Evolutionary conservation across 2,888 invertebrate genomes (phyloP), one percentile per base, ranked within the genome.

Genomic region (Tethea ocularis): DNA sequence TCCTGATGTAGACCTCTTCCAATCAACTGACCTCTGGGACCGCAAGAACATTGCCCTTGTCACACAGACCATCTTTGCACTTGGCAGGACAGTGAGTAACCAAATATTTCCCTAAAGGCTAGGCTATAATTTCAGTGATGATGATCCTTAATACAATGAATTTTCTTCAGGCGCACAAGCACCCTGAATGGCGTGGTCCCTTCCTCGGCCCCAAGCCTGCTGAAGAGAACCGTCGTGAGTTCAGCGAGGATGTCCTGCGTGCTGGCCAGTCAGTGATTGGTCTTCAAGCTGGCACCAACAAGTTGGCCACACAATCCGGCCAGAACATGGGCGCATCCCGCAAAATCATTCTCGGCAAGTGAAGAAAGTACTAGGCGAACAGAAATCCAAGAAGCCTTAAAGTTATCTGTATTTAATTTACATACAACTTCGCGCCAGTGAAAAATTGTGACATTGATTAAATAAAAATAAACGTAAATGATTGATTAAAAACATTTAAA

Each of bases 11-110:
- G 98, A 98, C 82, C 94, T 97, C 13, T 98, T 98, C 94, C 97
- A 98, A 90, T 97, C 98, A 1, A 97, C 97, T 0, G 98, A 98
- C 80, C 94, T 99, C 29, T 98, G 97, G 95, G 98, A 98, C 84
- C 95, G 95, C 78, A 97, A 97, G 88, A 98, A 98, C 86, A 97
- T 98, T 68, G 95, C 96, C 38, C 95, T 97, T 60, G 98, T 98
- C 55, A 97, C 98, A 57, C 95, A 96, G 76, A 97, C 97, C 57
- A 96, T 98, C 75, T 97, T 97, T 78, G 97, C 98, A 17, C 94
- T 98, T 68, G 98, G 97, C 61, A 95, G 98, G 78, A 96, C 97
- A 84, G 97, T 96, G 91, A 88, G 93, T 76, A 55, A 56, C 24
- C 24, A 22, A 10, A 38, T 36, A 26, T 11, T 8, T 24, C n/a